phyloP scores from a whole-genome alignment of 2,888 invertebrate species.

The Acronicta psi region DNA sequence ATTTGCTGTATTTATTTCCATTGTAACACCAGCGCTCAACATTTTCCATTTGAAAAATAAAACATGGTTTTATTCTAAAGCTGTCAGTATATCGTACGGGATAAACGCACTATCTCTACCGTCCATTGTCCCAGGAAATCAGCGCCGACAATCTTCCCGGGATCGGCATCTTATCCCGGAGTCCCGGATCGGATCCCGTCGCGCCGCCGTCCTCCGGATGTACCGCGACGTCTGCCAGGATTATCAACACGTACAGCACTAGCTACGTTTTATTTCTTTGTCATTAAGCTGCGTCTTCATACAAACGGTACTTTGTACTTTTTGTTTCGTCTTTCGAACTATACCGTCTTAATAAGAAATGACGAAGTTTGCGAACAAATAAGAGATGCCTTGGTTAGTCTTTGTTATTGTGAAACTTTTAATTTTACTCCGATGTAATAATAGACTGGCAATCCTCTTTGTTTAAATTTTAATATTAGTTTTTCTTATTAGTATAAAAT shows the following conservation, averaged over 20 bases:
- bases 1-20: conserved; percentile 7
- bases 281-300: conserved; percentile 63
- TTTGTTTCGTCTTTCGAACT: conserved; percentile 41
- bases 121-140: conserved; percentile 79
- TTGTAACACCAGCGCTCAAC: conserved; percentile 19
- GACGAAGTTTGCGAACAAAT: conserved; percentile 50
- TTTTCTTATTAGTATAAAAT: not conserved
- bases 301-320: conserved; percentile 43
- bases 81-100: conserved; percentile 70
- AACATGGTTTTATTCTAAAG: conserved; percentile 65
- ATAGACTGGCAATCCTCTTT: conserved; percentile 18
- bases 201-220: conserved; percentile 71
- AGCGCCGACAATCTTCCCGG: conserved; percentile 77
- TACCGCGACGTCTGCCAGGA: conserved; percentile 78
- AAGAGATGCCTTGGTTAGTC: conserved; percentile 36
- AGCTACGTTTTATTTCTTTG: conserved; percentile 70
- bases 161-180: conserved; percentile 75
- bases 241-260: conserved; percentile 77
- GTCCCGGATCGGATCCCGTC: conserved; percentile 71
- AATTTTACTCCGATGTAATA: conserved; percentile 35
- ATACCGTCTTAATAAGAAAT: conserved; percentile 50
- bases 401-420: conserved; percentile 43
- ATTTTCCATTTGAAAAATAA: conserved; percentile 43
- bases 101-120: conserved; percentile 69
- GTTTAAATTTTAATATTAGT: conserved; percentile 1